Percentiles rank a stretch among this genome's conserved stretches.
phyloP scores from a whole-genome alignment of 92 coral and sea anemone genomes.

The Zoanthus gigantus region DNA sequence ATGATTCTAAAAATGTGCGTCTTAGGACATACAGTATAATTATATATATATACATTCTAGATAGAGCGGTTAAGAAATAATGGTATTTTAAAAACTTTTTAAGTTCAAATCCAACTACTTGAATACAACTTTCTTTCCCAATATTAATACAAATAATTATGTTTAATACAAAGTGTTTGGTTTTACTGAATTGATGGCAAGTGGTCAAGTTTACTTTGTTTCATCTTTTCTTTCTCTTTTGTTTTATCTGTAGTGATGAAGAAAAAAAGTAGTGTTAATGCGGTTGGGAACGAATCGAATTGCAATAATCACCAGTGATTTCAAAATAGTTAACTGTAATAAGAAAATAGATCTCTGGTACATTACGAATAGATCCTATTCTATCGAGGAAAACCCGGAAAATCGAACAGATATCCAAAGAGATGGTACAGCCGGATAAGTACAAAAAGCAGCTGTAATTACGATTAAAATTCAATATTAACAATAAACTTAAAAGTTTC shows the following conservation, averaged over 20 bases:
- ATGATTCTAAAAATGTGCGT: neutral
- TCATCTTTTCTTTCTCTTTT: slow-evolving; percentile 82
- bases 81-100: neutral
- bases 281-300: neutral
- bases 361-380: no score
- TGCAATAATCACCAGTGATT: no score
- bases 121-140: neutral
- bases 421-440: no score
- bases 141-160: neutral
- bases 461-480: no score
- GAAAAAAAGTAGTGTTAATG: neutral
- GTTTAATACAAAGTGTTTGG: neutral
- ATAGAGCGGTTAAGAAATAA: neutral
- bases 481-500: no score
- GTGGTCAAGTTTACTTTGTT: slow-evolving; percentile 89
- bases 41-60: slow-evolving; percentile 10
- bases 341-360: no score
- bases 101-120: neutral
- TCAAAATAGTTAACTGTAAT: no score
- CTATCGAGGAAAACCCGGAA: no score
- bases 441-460: no score
- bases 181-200: slow-evolving; percentile 83
- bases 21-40: neutral
- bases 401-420: no score
- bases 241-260: slow-evolving; percentile 73